phyloP scores from a whole-genome alignment of 1,140 invertebrate species.

The Aphelinus certus region DNA sequence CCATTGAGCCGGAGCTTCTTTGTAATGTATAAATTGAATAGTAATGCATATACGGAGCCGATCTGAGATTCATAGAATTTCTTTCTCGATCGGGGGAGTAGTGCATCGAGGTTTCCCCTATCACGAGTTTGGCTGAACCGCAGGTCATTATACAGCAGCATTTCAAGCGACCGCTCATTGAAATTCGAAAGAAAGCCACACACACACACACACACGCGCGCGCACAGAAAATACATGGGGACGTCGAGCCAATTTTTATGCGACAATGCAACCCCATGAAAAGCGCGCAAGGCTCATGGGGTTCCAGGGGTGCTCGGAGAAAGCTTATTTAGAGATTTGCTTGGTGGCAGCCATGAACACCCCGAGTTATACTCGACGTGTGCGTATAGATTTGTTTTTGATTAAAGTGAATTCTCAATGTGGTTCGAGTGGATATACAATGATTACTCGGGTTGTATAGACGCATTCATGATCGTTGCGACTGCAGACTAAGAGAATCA shows the following conservation, averaged over 20 bases:
- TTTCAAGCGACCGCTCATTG: constrained; percentile 50
- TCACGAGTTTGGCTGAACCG: constrained; percentile 14
- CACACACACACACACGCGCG: too few species aligned
- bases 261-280: constrained; percentile 55
- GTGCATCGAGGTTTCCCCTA: neutral
- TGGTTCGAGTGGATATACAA: too few species aligned
- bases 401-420: too few species aligned
- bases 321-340: constrained; percentile 25
- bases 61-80: constrained; percentile 1
- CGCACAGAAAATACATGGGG: constrained; percentile 40
- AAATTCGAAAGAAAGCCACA: constrained; percentile 47
- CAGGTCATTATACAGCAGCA: constrained; percentile 52
- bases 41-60: too few species aligned
- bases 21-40: too few species aligned
- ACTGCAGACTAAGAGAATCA: too few species aligned
- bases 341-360: neutral
- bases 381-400: too few species aligned
- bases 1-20: too few species aligned
- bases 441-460: too few species aligned
- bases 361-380: too few species aligned
- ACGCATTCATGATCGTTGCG: too few species aligned
- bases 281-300: constrained; percentile 11
- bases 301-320: constrained; percentile 45
- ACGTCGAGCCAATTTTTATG: constrained; percentile 48
- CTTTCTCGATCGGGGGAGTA: neutral